Evolutionary conservation across 2,888 invertebrate species (phyloP).

Genomic region (Synanthedon myopaeformis): DNA sequence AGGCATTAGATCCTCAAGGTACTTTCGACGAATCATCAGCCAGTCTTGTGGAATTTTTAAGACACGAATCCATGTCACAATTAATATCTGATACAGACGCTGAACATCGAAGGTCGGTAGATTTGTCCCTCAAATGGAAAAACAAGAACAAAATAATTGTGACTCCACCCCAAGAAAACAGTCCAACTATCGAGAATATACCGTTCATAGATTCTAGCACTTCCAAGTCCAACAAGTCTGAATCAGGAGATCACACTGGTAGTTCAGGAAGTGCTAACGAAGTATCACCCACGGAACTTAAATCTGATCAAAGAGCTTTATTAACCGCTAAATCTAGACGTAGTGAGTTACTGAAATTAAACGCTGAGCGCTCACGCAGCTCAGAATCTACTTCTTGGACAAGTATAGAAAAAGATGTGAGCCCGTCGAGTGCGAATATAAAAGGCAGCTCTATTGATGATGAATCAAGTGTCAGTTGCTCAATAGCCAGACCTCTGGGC

Average conservation of each 20-base stretch:
- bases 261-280: conserved; percentile 57
- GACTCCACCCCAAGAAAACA: conserved; percentile 73
- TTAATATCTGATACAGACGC: conserved; percentile 47
- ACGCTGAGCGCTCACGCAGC: conserved; percentile 81
- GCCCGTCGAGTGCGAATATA: conserved; percentile 71
- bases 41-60: conserved; percentile 61
- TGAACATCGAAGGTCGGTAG: conserved; percentile 43
- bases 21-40: conserved; percentile 72
- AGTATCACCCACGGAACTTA: conserved; percentile 48
- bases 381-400: conserved; percentile 86
- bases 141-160: conserved; percentile 71
- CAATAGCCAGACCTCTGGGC: conserved; percentile 82
- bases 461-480: conserved; percentile 82
- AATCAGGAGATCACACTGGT: conserved; percentile 53
- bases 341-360: conserved; percentile 72
- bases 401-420: conserved; percentile 79
- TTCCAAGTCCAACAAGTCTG: conserved; percentile 52
- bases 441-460: conserved; percentile 78
- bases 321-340: conserved; percentile 62
- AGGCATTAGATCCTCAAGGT: conserved; percentile 64
- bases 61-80: conserved; percentile 54
- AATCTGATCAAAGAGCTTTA: conserved; percentile 42
- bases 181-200: conserved; percentile 69
- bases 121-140: conserved; percentile 56
- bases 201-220: conserved; percentile 57